These are phyloP conservation scores for Trachemys scripta DNA, from an alignment of 2,113 vertebrate species.

Conservation along the genomic window DNA sequence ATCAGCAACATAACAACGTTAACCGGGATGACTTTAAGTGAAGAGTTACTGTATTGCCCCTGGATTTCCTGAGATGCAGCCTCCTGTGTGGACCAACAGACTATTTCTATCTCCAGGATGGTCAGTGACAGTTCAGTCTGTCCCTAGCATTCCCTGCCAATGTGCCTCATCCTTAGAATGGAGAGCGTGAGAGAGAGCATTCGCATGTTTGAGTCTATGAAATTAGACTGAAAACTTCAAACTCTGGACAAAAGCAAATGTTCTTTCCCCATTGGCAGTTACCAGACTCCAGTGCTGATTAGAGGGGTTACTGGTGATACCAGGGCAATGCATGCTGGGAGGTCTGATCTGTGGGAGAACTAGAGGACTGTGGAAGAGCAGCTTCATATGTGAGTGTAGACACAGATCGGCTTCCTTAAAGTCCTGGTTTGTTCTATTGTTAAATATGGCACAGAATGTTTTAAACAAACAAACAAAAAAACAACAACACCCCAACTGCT, in stretches of 20 bases:
- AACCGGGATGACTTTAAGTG: no score
- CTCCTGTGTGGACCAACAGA: neutral
- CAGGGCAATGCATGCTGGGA: neutral
- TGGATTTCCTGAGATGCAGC: neutral
- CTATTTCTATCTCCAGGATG: neutral
- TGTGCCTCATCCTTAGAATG: neutral
- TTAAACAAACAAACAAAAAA: no score
- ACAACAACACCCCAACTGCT: neutral
- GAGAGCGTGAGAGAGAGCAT: neutral
- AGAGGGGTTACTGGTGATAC: neutral
- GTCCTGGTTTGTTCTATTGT: neutral
- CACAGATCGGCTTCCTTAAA: neutral
- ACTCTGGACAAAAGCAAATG: neutral
- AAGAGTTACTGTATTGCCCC: neutral
- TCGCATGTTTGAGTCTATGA: neutral
- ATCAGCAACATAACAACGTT: no score
- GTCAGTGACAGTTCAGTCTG: neutral
- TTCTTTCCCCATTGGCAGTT: neutral
- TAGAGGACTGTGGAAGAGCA: neutral
- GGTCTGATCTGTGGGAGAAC: neutral
- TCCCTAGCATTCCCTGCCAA: neutral
- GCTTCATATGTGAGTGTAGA: neutral
- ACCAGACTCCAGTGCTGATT: neutral
- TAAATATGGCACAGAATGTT: neutral
- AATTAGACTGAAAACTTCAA: neutral